Base-by-base conservation (phyloP, 2,113 vertebrate genomes). In the Bubo bubo region DNA sequence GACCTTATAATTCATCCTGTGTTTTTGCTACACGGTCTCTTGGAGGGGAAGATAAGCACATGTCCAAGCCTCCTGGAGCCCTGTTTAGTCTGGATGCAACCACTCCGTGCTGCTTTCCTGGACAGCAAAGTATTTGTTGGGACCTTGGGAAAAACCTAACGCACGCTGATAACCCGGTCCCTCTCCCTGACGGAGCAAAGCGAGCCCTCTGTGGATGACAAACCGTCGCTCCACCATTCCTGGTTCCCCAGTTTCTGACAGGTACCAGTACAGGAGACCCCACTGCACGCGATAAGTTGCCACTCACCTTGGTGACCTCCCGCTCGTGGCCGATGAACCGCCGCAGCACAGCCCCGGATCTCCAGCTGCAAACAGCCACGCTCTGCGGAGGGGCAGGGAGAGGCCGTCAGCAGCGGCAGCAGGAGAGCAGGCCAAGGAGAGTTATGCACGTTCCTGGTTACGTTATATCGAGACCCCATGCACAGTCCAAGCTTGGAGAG, bases 291-390 rank as follows among this genome's bases (percentile, higher is more conserved):
- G 0, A 7, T 5, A 23, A 5, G 11, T 4, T 35, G 35, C 12
- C 6, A 5, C 91, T 96, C 98, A 99, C 99, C 99, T 99, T 99
- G 91, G 99, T 99, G 93, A 99, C 98, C 97, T 99, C 99, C 39
- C 98, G 98, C 85, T 98, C 98, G 83, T 99, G 99, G 73, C 99
- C 99, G 47, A 96, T 30, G 95, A 99, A 99, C 34, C 97, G 98
- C 97, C 92, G 98, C 96, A 99, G 98, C 94, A 97, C 95, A 8
- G 97, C 97, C 88, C 99, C 99, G 8, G 98, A 98, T 86, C 98
- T 98, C 99, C 99, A 99, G 93, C 99, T 98, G 76, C 98, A 99
- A 60, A 99, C 98, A n/a, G 99, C 99, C 71, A 99, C 99, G 0
- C 94, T 98, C 99, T 99, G 97, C 27, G 34, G 90, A 70, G 76